These are phyloP conservation scores for Odontomachus brunneus DNA, from an alignment of 1,140 invertebrate species.

Conservation along the genomic window DNA sequence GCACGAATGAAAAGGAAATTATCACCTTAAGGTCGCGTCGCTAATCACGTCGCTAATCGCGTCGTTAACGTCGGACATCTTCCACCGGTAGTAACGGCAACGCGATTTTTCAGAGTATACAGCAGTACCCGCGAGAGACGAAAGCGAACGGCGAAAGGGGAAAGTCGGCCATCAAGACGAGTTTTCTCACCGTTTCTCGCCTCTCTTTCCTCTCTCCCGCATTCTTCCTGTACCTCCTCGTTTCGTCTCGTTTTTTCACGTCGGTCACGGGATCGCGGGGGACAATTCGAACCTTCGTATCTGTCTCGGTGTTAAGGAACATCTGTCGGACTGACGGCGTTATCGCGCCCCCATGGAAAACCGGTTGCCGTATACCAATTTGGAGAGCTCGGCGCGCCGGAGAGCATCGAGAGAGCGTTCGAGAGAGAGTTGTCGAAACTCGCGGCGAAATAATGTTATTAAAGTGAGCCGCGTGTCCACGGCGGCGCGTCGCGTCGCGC, in stretches of 20 bases:
- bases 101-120: neutral
- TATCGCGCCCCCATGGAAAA: slow-evolving; percentile 66
- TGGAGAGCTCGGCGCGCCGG: slow-evolving; percentile 40
- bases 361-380: slow-evolving; percentile 66
- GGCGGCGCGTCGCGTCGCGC: neutral
- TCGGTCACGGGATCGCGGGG: slow-evolving; percentile 31
- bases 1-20: slow-evolving; percentile 23
- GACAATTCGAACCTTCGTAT: slow-evolving; percentile 58
- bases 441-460: slow-evolving; percentile 44
- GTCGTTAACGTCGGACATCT: slow-evolving; percentile 14
- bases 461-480: slow-evolving; percentile 29
- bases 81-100: neutral
- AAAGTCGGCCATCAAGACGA: neutral
- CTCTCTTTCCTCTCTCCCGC: neutral
- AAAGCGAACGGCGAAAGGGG: neutral
- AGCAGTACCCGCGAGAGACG: too few relatives aligned
- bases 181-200: slow-evolving; percentile 14
- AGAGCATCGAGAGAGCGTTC: neutral
- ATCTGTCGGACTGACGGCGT: slow-evolving; percentile 61
- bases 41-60: slow-evolving; percentile 22
- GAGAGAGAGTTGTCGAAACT: slow-evolving; percentile 32
- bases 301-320: slow-evolving; percentile 55
- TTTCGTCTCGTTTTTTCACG: slow-evolving; percentile 1
- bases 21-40: neutral
- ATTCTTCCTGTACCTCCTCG: slow-evolving; percentile 9